Base-by-base conservation (phyloP, 2,888 invertebrate species). In the Pyrrhia umbra region DNA sequence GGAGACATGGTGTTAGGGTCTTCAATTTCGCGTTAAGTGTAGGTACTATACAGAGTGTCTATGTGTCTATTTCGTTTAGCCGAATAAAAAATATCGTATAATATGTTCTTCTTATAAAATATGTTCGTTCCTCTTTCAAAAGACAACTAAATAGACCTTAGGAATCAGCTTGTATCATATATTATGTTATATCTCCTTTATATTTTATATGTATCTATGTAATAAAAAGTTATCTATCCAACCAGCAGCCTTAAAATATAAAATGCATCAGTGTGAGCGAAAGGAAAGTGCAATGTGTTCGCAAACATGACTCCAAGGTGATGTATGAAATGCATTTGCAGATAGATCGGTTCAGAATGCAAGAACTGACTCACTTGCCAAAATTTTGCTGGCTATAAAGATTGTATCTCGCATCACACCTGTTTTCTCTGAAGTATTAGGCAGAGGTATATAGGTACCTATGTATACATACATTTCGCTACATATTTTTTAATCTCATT, bases 211-310 rank as follows among this genome's bases (percentile, higher is more conserved):
- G 34, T n/a, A 34, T n/a, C n/a, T n/a, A n/a, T n/a, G n/a, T n/a
- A 34, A 34, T 34, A 34, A 34, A 13, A 34, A 34, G 5, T n/a
- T 34, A n/a, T 34, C 34, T 9, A 34, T n/a, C 13, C 4, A n/a
- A 9, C 34, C n/a, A 34, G 34, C 30, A 20, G 42, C 20, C 18
- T 71, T 23, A 23, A 30, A 45, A 50, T 18, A 45, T 66, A 34
- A 34, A 34, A 34, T 71, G 71, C 15, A 37, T 37, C 15, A 37
- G 37, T 15, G 15, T 37, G 37, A 37, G 30, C 64, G 6, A 8
- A 50, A 50, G 37, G 39, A 39, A 71, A 63, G 49, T 66, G 49
- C 63, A 39, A 13, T 30, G 45, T 43, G 30, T 39, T 16, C 0
- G n/a, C 23, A 30, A 8, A 30, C 20, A 18, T 64, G 46, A 47